phyloP scores from a whole-genome alignment of 2,888 invertebrate genomes.

The Caenorhabditis panamensis region DNA sequence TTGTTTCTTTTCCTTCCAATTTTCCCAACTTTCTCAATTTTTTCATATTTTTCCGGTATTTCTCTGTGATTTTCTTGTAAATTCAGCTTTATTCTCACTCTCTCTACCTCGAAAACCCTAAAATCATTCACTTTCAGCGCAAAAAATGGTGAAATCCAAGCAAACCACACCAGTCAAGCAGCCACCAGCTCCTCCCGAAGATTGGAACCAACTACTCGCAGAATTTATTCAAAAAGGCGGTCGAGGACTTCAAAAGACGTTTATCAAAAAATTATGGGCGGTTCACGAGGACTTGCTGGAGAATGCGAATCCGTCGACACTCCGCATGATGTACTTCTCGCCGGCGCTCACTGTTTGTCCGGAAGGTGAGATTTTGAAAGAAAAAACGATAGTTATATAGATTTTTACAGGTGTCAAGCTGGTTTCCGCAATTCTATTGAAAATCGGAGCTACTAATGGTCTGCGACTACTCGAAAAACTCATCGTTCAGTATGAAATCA shows the following conservation, averaged over 20 bases:
- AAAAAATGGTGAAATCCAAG: conserved; percentile 31
- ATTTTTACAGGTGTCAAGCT: conserved; percentile 37
- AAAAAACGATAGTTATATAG: neutral
- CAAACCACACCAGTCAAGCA: conserved; percentile 37
- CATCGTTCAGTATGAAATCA: conserved; percentile 23
- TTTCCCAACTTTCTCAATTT: neutral
- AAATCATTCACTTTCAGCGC: conserved; percentile 13
- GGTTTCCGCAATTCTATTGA: conserved; percentile 23
- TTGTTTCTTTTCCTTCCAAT: neutral
- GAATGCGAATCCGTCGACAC: conserved; percentile 19
- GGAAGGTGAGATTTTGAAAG: conserved; percentile 27
- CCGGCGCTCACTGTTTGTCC: conserved; percentile 28
- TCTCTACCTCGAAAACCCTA: too few species aligned
- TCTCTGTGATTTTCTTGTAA: neutral
- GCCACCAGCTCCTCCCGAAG: conserved; percentile 20
- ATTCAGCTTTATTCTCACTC: too few species aligned
- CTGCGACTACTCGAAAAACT: conserved; percentile 38
- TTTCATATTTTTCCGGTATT: neutral
- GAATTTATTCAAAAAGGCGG: conserved; percentile 38
- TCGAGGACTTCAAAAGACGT: conserved; percentile 41
- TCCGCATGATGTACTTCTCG: conserved; percentile 47
- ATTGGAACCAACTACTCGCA: conserved; percentile 21
- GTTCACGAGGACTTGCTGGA: conserved; percentile 39
- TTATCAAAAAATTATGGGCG: conserved; percentile 56
- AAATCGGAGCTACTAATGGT: conserved; percentile 43